Percentiles rank a stretch among this genome's conserved stretches.
Evolutionary conservation across 1,140 invertebrate genomes (phyloP).

Genomic region (Tetranychus cinnabarinus): DNA sequence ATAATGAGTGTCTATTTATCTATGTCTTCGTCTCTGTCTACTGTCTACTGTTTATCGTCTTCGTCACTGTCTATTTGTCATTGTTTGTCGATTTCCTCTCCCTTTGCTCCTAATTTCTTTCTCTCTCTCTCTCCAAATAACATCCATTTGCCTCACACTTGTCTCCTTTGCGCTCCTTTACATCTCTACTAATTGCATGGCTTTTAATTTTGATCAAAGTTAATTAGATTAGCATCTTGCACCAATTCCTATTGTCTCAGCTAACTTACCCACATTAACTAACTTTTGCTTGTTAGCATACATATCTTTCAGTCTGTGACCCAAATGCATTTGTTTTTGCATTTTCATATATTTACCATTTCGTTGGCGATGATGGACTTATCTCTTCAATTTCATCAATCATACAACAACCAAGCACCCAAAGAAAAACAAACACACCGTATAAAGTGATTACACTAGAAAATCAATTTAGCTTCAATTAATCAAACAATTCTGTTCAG

Average conservation of each 20-base stretch:
- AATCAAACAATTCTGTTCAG: too few species aligned
- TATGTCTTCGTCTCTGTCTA: background rate
- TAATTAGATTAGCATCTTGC: too few species aligned
- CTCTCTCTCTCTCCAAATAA: background rate
- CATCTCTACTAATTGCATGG: background rate
- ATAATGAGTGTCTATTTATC: background rate
- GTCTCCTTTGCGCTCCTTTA: background rate
- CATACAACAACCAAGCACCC: too few species aligned
- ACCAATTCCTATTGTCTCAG: too few species aligned
- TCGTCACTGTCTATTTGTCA: background rate
- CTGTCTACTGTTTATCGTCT: background rate
- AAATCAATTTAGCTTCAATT: too few species aligned
- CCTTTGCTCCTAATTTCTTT: background rate
- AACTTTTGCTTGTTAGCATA: background rate
- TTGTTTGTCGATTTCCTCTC: background rate
- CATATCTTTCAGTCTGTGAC: background rate
- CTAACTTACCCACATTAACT: too few species aligned
- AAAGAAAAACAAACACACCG: too few species aligned
- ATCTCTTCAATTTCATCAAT: too few species aligned
- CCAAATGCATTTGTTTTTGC: too few species aligned
- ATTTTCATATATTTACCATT: too few species aligned
- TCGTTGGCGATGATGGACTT: too few species aligned
- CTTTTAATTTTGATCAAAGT: background rate
- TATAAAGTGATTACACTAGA: too few species aligned
- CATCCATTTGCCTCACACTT: background rate